Evolutionary conservation across 2,888 invertebrate genomes (phyloP), one percentile per base, ranked within the genome.

Genomic region (Catocala fraxini): DNA sequence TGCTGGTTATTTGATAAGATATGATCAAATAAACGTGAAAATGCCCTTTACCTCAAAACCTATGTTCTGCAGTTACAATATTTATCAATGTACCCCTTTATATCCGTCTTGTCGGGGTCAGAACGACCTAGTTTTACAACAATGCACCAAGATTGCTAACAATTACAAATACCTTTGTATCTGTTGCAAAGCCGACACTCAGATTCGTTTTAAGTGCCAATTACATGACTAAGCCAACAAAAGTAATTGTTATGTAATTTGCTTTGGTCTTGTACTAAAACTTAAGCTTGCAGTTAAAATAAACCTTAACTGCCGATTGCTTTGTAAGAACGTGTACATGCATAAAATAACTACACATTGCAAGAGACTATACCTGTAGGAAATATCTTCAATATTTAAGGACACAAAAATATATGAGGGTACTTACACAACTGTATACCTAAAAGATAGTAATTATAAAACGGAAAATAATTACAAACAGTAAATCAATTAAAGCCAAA

Each of bases 31-130:
- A 49, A 70, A n/a, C n/a, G n/a, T n/a, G n/a, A n/a, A n/a, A n/a
- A 63, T 46, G 70, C 53, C 57, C 7, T 59, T 63, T 58, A 61
- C 55, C 51, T 59, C 43, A 56, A 62, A 70, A 68, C 51, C 57
- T 56, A 64, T 63, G 13, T 60, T 59, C 48, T 25, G 4, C 60
- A 35, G 59, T 60, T 57, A 55, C 47, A 58, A 64, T 59, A 42
- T 56, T 62, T 60, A 64, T 60, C 51, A 41, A 56, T 25, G 46
- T 70, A 72, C 65, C 65, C 63, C 54, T 63, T 55, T 63, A 65
- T 56, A 75, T 75, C 77, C 76, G 75, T 59, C 60, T 75, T 15
- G 55, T 53, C 67, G 62, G 75, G 67, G 68, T 75, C 70, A 65
- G 51, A 58, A 48, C 57, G 65, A 64, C 73, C 77, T 69, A 73